phyloP scores from a whole-genome alignment of 1,140 invertebrate genomes.

The Dinothrombium tinctorium region DNA sequence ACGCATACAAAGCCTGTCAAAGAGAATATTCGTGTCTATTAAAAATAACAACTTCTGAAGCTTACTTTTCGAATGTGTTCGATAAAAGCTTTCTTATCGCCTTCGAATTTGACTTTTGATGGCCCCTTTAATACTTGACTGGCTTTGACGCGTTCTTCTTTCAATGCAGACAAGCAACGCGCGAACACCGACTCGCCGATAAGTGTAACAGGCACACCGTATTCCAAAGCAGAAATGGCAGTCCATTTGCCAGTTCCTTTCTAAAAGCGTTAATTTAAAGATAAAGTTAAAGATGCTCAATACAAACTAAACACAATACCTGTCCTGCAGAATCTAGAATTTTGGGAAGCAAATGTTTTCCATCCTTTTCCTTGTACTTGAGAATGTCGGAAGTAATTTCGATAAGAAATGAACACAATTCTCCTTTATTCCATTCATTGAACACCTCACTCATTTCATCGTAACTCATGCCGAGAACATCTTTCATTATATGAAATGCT shows the following conservation, averaged over 20 bases:
- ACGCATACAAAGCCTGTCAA: slow-evolving; percentile 68
- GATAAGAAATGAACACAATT: slow-evolving; percentile 90
- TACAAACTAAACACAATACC: too few relatives aligned
- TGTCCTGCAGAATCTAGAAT: slow-evolving; percentile 90
- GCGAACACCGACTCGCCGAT: slow-evolving; percentile 96
- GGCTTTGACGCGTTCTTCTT: slow-evolving; percentile 52
- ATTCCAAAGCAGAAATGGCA: slow-evolving; percentile 80
- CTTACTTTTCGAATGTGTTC: slow-evolving; percentile 39
- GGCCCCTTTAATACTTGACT: slow-evolving; percentile 51
- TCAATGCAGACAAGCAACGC: slow-evolving; percentile 72
- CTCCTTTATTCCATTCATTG: slow-evolving; percentile 83
- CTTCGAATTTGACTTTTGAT: slow-evolving; percentile 25
- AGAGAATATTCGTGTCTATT: too few relatives aligned
- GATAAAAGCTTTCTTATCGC: slow-evolving; percentile 56
- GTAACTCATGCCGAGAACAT: slow-evolving; percentile 42
- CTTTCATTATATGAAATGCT: slow-evolving; percentile 82
- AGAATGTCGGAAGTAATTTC: slow-evolving; percentile 94
- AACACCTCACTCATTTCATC: slow-evolving; percentile 74
- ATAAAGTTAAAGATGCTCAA: too few relatives aligned
- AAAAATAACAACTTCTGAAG: too few relatives aligned
- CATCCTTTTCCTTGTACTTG: slow-evolving; percentile 68
- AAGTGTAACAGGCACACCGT: slow-evolving; percentile 86
- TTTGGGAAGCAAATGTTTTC: slow-evolving; percentile 57
- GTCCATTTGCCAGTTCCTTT: slow-evolving; percentile 99
- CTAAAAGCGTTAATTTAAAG: too few relatives aligned